Evolutionary conservation across 2,797 vertebrate species (phyloP), one percentile per base, ranked within the genome.

Genomic region (Parauchenoglanis ngamensis): DNA sequence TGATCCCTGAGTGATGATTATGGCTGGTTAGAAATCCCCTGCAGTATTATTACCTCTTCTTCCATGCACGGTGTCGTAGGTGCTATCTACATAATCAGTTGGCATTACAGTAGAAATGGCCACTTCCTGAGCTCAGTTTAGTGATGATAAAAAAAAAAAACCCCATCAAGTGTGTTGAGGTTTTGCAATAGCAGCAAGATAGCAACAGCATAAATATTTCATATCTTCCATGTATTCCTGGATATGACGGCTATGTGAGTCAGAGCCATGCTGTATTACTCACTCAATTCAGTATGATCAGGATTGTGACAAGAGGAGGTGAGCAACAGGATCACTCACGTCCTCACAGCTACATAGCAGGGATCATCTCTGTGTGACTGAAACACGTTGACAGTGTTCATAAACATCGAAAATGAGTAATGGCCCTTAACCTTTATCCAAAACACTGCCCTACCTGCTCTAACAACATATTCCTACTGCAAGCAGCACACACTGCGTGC

Each of bases 1-100:
- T 68, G 81, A 68, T 83, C 46, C 61, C 86, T 76, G 85, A 86
- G 63, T 85, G 79, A 88, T 89, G 79, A 89, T 90, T 84, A 81
- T 67, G 84, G 70, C 56, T 86, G 85, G 84, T 78, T 87, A 86
- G 77, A 87, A 91, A 85, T 91, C 77, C 85, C 61, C 85, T 65
- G 44, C n/a, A 54, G 70, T 88, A 83, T 83, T 61, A 67, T 78
- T 61, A 28, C 35, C 81, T 63, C 35, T 44, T 76, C 59, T 84
- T 73, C 85, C 80, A 46, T 76, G 57, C 40, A 72, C 67, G 7
- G 19, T 68, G 59, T 75, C 35, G 49, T 61, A 63, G 4, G 28
- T 77, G 67, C 56, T 23, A 8, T 68, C 44, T 46, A 54, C 44
- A 65, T 19, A 46, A 12, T 63, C 70, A 63, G 68, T 17, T 49